Evolutionary conservation across 2,113 vertebrate genomes (phyloP), one percentile per base, ranked within the genome.

Genomic region (Callipepla squamata): DNA sequence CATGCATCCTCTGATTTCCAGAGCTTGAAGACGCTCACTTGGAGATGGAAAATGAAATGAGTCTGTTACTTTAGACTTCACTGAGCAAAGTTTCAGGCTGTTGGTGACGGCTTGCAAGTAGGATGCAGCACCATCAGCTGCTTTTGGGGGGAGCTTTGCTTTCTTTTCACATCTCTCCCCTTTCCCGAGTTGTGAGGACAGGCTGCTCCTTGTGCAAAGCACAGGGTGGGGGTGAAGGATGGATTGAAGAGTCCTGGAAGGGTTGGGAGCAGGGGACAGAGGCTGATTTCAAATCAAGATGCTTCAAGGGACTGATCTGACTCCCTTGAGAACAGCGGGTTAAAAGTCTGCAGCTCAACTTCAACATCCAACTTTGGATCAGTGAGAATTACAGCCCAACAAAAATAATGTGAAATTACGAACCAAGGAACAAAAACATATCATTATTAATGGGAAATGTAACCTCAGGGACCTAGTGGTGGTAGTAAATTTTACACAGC

Each of bases 391-490:
- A 32, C 0, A 0, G 51, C 28, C 34, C 2, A 30, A 26, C 12
- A 58, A 15, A 83, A 36, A 23, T 34, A 51, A 53, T 21, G 22
- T 28, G 2, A 57, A 45, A 0, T 45, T 26, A 51, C 32, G 4
- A 15, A 20, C 63, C 38, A 28, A 55, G 44, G 34, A 5, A 58
- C 84, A 90, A 11, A 42, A 30, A 30, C 19, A 40, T 26, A 1
- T 2, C 57, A 4, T 74, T 80, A 73, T 78, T 57, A 15, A 77
- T 81, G 74, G 66, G 72, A 86, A 89, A 79, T 66, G 62, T 80
- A 78, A 85, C 72, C 11, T 30, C 45, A 23, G 30, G 47, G 74
- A 32, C 45, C 47, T 36, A 26, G 4, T 50, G 40, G 30, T 10
- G 34, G 68, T 7, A 7, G 6, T 20, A 69, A 72, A 25, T 8